Conservation (phyloP, 1,140 invertebrate genomes). For the Psilanteris sp. region DNA sequence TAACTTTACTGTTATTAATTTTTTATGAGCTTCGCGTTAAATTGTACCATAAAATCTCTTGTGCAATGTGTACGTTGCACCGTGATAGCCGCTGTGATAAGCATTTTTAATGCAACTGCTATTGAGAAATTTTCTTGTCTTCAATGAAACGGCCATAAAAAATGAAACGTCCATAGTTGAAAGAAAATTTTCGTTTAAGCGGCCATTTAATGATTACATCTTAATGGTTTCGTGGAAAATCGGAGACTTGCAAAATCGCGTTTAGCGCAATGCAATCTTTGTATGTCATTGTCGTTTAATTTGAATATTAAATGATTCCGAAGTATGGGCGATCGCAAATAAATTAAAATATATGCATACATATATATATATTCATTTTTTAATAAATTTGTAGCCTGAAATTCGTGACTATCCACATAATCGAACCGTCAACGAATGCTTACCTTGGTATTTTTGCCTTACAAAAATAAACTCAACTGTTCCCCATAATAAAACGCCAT, state of each 20-base stretch:
- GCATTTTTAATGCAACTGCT: slow-evolving; percentile 7
- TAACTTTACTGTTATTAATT: slow-evolving; percentile 48
- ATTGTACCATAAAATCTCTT: slow-evolving; percentile 41
- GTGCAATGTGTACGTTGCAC: neutral
- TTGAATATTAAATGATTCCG: too few species aligned
- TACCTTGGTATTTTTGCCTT: slow-evolving; percentile 21
- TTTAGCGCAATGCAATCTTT: slow-evolving; percentile 14
- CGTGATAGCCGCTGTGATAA: slow-evolving; percentile 1
- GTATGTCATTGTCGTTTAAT: too few species aligned
- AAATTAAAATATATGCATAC: too few species aligned
- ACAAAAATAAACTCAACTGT: slow-evolving; percentile 17
- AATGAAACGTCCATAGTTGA: slow-evolving; percentile 8
- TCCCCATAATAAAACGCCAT: slow-evolving; percentile 1
- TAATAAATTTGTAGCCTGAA: too few species aligned
- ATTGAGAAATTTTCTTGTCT: slow-evolving; percentile 24
- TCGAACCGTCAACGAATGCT: slow-evolving; percentile 19
- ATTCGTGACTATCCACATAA: slow-evolving; percentile 3
- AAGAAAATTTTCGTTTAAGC: slow-evolving; percentile 19
- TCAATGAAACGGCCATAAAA: slow-evolving; percentile 17
- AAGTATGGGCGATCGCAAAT: too few species aligned
- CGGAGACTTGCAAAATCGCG: slow-evolving; percentile 19
- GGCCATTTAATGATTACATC: neutral
- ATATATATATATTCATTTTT: too few species aligned
- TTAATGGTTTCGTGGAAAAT: slow-evolving; percentile 24
- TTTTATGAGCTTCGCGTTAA: slow-evolving; percentile 18